Conservation (phyloP, 2,113 vertebrate species). For the Epinephelus moara region DNA sequence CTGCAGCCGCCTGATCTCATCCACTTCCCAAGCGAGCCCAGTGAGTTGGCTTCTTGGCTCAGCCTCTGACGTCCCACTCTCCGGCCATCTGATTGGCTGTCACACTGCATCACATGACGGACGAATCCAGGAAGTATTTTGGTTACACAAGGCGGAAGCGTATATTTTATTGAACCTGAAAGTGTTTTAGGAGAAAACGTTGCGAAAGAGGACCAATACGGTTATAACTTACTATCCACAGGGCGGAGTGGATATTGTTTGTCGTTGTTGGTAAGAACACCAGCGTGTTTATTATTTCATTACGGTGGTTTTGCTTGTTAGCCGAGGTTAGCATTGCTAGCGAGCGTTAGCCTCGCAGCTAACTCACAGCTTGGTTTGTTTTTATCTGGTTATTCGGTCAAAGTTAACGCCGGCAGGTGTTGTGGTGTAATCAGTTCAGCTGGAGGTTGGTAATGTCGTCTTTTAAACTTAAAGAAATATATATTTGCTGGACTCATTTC, state of each 20-base stretch:
- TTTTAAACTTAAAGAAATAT: not conserved
- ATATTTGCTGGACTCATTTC: not conserved
- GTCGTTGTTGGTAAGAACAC: slow-evolving; percentile 36
- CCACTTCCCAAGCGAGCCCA: no score
- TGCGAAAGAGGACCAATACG: not conserved
- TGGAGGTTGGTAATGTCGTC: not conserved
- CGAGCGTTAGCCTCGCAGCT: slow-evolving; percentile 63
- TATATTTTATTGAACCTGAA: slow-evolving; percentile 35
- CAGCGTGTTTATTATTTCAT: not conserved
- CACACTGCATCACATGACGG: slow-evolving; percentile 57
- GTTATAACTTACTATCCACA: not conserved
- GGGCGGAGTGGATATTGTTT: not conserved
- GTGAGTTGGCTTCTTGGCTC: not conserved
- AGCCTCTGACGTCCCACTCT: not conserved
- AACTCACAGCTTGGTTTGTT: slow-evolving; percentile 37
- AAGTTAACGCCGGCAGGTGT: slow-evolving; percentile 4
- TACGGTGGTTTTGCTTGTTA: not conserved
- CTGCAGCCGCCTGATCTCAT: no score
- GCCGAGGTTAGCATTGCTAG: slow-evolving; percentile 44
- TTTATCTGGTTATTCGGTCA: slow-evolving; percentile 24
- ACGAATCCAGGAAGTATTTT: slow-evolving; percentile 74
- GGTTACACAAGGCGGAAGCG: slow-evolving; percentile 74
- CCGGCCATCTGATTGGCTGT: slow-evolving; percentile 57
- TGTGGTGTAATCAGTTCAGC: not conserved
- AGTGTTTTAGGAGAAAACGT: slow-evolving; percentile 36